Percentiles rank a stretch among this genome's conserved stretches.
These are phyloP conservation scores for Leptarthrus brevirostris DNA, from an alignment of 2,888 invertebrate species.

Conservation along the genomic window DNA sequence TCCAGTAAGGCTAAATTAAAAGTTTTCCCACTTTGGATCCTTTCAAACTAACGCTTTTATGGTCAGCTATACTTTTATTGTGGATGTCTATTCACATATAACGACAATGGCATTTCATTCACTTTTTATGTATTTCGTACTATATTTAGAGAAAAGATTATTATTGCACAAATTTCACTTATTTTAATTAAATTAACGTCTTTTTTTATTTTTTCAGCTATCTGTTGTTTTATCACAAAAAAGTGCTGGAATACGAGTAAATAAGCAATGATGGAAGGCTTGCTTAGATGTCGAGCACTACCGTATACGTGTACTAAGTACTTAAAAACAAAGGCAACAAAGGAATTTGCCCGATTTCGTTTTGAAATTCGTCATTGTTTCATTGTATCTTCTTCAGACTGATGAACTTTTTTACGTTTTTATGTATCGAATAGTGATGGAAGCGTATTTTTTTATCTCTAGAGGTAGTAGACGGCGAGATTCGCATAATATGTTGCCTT, in stretches of 20 bases:
- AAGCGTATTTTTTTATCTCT: neutral
- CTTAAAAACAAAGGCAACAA: constrained; percentile 23
- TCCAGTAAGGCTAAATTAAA: too few relatives aligned
- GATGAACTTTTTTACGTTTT: neutral
- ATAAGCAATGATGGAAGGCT: neutral
- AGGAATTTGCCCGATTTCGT: neutral
- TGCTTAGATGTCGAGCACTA: neutral
- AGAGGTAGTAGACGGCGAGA: neutral
- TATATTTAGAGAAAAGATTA: too few relatives aligned
- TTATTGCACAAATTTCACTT: too few relatives aligned
- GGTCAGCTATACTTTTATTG: too few relatives aligned
- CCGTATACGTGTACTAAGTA: constrained; percentile 17
- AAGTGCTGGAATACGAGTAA: constrained; percentile 86
- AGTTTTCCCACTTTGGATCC: too few relatives aligned
- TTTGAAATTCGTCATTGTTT: constrained; percentile 1
- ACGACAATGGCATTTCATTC: too few relatives aligned
- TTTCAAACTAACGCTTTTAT: too few relatives aligned
- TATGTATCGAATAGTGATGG: neutral
- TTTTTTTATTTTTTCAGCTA: constrained; percentile 74
- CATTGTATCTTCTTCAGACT: constrained; percentile 8
- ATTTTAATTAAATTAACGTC: neutral
- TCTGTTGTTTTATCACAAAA: constrained; percentile 96
- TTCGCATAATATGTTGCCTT: neutral
- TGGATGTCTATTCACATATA: too few relatives aligned
- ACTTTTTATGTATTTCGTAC: too few relatives aligned